Evolutionary conservation across 2,888 invertebrate species (phyloP).

Genomic region (Drosophila formosana): DNA sequence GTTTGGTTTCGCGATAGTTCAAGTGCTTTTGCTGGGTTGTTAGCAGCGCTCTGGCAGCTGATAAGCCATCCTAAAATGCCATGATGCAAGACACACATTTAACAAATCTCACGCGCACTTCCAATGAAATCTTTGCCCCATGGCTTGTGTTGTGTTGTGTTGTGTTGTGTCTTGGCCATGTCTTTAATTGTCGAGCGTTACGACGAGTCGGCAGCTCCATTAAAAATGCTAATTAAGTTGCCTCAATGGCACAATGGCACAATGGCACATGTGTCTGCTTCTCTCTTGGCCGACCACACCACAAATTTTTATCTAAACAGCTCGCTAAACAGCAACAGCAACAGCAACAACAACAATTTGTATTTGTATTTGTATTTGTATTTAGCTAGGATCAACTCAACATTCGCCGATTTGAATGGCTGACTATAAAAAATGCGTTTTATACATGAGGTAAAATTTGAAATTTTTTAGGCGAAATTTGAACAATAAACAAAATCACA

Average conservation of each 20-base stretch:
- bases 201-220: slow-evolving; percentile 77
- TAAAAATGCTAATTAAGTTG: slow-evolving; percentile 81
- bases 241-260: slow-evolving; percentile 72
- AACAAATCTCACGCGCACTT: slow-evolving; percentile 57
- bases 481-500: slow-evolving; percentile 82
- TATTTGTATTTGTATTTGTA: slow-evolving; percentile 26
- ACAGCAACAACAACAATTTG: slow-evolving; percentile 14
- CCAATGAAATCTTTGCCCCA: slow-evolving; percentile 42
- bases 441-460: slow-evolving; percentile 75
- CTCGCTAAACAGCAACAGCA: slow-evolving; percentile 67
- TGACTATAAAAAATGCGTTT: slow-evolving; percentile 73
- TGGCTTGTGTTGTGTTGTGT: slow-evolving; percentile 6
- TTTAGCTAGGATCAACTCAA: slow-evolving; percentile 51
- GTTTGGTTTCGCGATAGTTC: slow-evolving; percentile 48
- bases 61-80: slow-evolving; percentile 42
- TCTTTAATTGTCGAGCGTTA: slow-evolving; percentile 76
- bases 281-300: slow-evolving; percentile 51
- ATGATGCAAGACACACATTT: slow-evolving; percentile 38
- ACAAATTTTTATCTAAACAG: slow-evolving; percentile 79
- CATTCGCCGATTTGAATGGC: slow-evolving; percentile 66
- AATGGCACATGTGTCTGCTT: slow-evolving; percentile 55
- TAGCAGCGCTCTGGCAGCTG: slow-evolving; percentile 76
- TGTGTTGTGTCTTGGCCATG: slow-evolving; percentile 22
- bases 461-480: slow-evolving; percentile 76
- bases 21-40: slow-evolving; percentile 60